A percentile compares a stretch with the other conserved stretches of the same genome.
These are phyloP conservation scores for Spisula solida DNA, from an alignment of 2,888 invertebrate genomes.

Conservation along the genomic window DNA sequence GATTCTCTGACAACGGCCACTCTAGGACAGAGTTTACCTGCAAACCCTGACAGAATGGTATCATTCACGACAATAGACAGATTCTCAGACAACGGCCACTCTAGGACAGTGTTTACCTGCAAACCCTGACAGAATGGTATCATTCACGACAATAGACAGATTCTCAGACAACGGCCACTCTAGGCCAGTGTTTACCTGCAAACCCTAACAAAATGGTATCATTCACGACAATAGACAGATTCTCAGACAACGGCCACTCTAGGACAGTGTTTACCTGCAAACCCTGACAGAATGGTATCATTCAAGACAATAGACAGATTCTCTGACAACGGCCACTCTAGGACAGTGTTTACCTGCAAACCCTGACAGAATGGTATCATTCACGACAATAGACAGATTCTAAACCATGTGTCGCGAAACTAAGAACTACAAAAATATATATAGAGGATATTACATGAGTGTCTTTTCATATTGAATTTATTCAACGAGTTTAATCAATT, in stretches of 20 bases:
- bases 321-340: constrained; percentile 96
- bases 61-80: not conserved
- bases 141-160: not conserved
- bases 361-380: constrained; percentile 50
- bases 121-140: constrained; percentile 60
- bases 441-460: no score
- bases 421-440: no score
- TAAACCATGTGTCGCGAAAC: no score
- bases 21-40: constrained; percentile 87
- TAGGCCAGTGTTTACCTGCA: constrained; percentile 84
- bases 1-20: constrained; percentile 98
- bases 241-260: constrained; percentile 97
- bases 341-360: constrained; percentile 83
- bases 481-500: no score
- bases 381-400: no score
- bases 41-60: constrained; percentile 61
- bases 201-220: constrained; percentile 59
- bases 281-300: constrained; percentile 56
- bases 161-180: constrained; percentile 97
- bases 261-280: constrained; percentile 82
- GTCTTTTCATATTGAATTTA: no score
- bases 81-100: constrained; percentile 98
- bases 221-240: constrained; percentile 65
- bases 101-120: constrained; percentile 87
- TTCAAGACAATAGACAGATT: constrained; percentile 87